Percentiles rank a stretch among this genome's conserved stretches.
Evolutionary conservation across 2,113 vertebrate species (phyloP).

Genomic region (Oenanthe melanoleuca): DNA sequence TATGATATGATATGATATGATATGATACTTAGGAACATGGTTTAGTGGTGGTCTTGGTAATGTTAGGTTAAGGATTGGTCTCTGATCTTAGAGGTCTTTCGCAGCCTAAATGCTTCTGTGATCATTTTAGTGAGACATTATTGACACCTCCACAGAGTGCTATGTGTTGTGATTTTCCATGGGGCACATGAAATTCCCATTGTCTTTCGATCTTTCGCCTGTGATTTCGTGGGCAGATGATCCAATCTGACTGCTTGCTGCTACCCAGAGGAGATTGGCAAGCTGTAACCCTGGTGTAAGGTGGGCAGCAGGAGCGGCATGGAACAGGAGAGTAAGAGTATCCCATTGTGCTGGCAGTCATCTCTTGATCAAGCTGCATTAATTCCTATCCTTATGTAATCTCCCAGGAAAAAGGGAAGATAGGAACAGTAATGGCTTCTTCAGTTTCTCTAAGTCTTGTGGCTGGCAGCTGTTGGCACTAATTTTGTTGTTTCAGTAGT

Average conservation of each 20-base stretch:
- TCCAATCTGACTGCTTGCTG: background rate
- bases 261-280: background rate
- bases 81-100: background rate
- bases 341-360: background rate
- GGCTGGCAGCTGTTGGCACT: background rate
- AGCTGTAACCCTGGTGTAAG: background rate
- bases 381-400: background rate
- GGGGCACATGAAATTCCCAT: background rate
- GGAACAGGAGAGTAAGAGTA: background rate
- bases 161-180: background rate
- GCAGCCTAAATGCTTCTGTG: background rate
- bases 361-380: background rate
- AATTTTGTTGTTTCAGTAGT: background rate
- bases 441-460: background rate
- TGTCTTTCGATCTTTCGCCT: background rate
- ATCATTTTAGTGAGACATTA: background rate
- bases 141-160: background rate
- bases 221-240: background rate
- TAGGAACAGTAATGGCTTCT: background rate
- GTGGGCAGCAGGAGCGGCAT: background rate
- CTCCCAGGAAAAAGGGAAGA: background rate
- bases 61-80: background rate
- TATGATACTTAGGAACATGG: background rate
- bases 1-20: background rate
- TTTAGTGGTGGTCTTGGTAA: background rate